Evolutionary conservation across 2,888 invertebrate genomes (phyloP).

Genomic region (Malthinus seriepunctatus): DNA sequence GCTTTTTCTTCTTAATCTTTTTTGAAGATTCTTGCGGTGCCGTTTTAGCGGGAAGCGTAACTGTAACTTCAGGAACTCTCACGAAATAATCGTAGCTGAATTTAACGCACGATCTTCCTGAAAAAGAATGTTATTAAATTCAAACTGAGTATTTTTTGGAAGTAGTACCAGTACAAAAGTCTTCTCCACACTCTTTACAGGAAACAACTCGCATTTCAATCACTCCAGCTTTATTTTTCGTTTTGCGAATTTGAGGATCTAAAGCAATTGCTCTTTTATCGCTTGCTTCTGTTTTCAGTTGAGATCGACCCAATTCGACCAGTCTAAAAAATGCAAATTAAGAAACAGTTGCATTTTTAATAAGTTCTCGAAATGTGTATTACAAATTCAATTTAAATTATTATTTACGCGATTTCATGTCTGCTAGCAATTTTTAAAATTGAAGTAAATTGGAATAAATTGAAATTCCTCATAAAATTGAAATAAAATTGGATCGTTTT

Average conservation of each 20-base stretch:
- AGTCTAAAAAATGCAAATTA: slow-evolving; percentile 60
- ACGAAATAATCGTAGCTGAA: slow-evolving; percentile 63
- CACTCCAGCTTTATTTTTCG: slow-evolving; percentile 83
- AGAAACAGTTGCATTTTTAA: not conserved
- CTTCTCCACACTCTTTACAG: slow-evolving; percentile 82
- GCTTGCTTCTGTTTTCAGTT: slow-evolving; percentile 70
- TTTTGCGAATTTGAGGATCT: slow-evolving; percentile 71
- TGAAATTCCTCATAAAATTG: too few species aligned
- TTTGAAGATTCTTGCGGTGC: slow-evolving; percentile 53
- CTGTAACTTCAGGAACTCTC: slow-evolving; percentile 51
- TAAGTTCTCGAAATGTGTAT: not conserved
- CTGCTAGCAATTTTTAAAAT: too few species aligned
- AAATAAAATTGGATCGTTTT: too few species aligned
- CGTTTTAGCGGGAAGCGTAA: slow-evolving; percentile 40
- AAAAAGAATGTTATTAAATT: slow-evolving; percentile 31
- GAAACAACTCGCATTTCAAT: slow-evolving; percentile 75
- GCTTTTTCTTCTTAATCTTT: slow-evolving; percentile 45
- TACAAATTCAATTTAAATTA: too few species aligned
- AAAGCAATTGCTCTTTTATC: slow-evolving; percentile 70
- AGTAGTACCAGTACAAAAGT: slow-evolving; percentile 78
- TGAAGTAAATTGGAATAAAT: too few species aligned
- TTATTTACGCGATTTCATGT: too few species aligned
- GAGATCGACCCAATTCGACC: slow-evolving; percentile 80
- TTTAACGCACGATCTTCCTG: slow-evolving; percentile 59
- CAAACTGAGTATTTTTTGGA: too few species aligned